Percentiles rank a stretch among this genome's conserved stretches.
Evolutionary conservation across 1,140 invertebrate genomes (phyloP).

Genomic region (Lamellibrachia luymesi): DNA sequence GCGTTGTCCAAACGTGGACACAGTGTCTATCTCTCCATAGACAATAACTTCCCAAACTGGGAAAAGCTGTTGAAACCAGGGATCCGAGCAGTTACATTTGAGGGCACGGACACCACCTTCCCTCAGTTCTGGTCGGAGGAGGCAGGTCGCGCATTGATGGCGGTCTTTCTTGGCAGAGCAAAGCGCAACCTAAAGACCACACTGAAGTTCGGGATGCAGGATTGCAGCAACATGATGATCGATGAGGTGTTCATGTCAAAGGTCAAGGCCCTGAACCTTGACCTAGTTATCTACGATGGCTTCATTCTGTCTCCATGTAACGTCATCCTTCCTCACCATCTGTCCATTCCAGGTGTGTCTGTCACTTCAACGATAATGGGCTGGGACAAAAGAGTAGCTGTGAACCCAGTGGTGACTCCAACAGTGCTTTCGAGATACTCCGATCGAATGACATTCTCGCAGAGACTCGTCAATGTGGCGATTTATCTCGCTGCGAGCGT

Average conservation of each 20-base stretch:
- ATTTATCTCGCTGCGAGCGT: not conserved
- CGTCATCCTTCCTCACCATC: not conserved
- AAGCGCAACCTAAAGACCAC: not conserved
- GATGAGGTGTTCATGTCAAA: conserved; percentile 10
- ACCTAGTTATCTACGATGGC: conserved; percentile 11
- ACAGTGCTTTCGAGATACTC: too few species aligned
- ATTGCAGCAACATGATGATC: conserved; percentile 13
- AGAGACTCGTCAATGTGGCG: not conserved
- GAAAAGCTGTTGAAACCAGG: not conserved
- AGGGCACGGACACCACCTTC: not conserved
- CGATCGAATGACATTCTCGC: conserved; percentile 10
- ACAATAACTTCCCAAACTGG: not conserved
- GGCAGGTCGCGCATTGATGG: not conserved
- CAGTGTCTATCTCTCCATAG: not conserved
- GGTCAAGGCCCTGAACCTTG: conserved; percentile 10
- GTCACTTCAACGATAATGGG: not conserved
- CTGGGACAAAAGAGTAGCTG: not conserved
- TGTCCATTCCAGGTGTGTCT: not conserved
- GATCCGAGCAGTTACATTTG: not conserved
- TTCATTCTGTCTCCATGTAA: not conserved
- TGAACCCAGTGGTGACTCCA: not conserved
- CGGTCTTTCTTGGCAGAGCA: not conserved
- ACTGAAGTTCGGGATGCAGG: not conserved
- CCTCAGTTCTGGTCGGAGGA: not conserved
- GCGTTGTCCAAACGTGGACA: not conserved